Conservation (phyloP, 2,888 invertebrate species). For the Caenorhabditis uteleia region DNA sequence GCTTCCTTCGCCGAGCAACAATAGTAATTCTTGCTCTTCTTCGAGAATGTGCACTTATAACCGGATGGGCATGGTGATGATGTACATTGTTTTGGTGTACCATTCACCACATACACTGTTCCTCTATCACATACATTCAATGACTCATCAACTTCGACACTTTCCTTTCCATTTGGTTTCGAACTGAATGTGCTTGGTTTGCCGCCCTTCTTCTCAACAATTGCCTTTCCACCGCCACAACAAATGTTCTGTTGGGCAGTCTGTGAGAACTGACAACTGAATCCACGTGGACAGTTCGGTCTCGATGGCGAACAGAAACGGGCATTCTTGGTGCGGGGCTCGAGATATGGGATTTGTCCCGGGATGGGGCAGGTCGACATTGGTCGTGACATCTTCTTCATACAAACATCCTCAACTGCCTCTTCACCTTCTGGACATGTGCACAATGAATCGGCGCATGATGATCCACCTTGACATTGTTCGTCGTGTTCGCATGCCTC, state of each 20-base stretch:
- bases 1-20: constrained; percentile 41
- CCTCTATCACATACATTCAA: constrained; percentile 62
- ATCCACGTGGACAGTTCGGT: constrained; percentile 54
- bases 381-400: constrained; percentile 53
- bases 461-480: constrained; percentile 60
- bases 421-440: constrained; percentile 61
- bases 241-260: constrained; percentile 63
- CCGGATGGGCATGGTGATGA: constrained; percentile 56
- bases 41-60: constrained; percentile 66
- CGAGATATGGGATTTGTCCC: constrained; percentile 62
- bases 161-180: constrained; percentile 30
- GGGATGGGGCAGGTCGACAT: constrained; percentile 62
- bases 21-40: constrained; percentile 52
- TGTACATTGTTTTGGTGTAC: constrained; percentile 66
- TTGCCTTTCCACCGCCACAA: constrained; percentile 54
- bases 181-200: constrained; percentile 27
- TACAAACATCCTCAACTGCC: constrained; percentile 51
- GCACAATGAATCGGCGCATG: constrained; percentile 53
- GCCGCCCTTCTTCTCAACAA: constrained; percentile 27
- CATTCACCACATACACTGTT: constrained; percentile 59
- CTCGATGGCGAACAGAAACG: constrained; percentile 59
- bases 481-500: constrained; percentile 57
- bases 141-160: constrained; percentile 3
- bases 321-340: constrained; percentile 52
- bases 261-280: constrained; percentile 64